A percentile compares a stretch with the other conserved stretches of the same genome.
phyloP scores from a whole-genome alignment of 2,113 vertebrate species.

The Hippoglossus stenolepis region DNA sequence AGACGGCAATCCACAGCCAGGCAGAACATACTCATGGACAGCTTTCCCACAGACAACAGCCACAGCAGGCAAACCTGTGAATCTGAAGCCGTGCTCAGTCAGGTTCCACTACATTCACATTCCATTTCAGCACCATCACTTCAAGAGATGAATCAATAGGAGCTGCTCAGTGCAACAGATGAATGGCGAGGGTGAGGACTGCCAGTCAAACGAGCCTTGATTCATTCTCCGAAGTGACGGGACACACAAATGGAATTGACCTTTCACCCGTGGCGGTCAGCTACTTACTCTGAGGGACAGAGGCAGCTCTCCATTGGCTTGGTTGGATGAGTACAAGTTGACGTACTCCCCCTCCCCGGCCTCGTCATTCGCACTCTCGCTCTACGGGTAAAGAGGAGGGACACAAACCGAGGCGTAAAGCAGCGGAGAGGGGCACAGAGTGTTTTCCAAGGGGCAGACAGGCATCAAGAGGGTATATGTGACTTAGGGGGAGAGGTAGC shows the following conservation, averaged over 20 bases:
- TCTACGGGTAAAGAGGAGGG: constrained; percentile 89
- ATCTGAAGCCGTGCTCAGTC: constrained; percentile 57
- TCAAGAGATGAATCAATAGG: constrained; percentile 63
- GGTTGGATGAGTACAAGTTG: constrained; percentile 94
- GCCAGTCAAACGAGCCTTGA: constrained; percentile 18
- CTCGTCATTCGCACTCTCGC: constrained; percentile 91
- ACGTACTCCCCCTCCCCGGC: constrained; percentile 96
- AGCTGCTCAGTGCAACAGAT: constrained; percentile 11
- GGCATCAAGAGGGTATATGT: constrained; percentile 25
- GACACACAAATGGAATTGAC: constrained; percentile 60
- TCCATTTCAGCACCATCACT: constrained; percentile 59
- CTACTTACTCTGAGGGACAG: constrained; percentile 93
- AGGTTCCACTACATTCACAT: constrained; percentile 43
- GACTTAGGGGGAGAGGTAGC: constrained; percentile 39
- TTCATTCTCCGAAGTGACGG: constrained; percentile 64
- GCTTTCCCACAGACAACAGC: constrained; percentile 52
- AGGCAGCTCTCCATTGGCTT: constrained; percentile 90
- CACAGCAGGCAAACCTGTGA: constrained; percentile 53
- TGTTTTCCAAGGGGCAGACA: constrained; percentile 45
- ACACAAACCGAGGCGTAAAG: constrained; percentile 71
- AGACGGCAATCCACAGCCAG: constrained; percentile 47
- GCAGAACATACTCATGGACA: constrained; percentile 37
- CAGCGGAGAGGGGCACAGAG: constrained; percentile 50
- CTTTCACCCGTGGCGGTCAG: constrained; percentile 58
- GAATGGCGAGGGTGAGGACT: constrained; percentile 13